Base-by-base conservation (phyloP, 1,140 invertebrate genomes). In the Heliconius hermathena region DNA sequence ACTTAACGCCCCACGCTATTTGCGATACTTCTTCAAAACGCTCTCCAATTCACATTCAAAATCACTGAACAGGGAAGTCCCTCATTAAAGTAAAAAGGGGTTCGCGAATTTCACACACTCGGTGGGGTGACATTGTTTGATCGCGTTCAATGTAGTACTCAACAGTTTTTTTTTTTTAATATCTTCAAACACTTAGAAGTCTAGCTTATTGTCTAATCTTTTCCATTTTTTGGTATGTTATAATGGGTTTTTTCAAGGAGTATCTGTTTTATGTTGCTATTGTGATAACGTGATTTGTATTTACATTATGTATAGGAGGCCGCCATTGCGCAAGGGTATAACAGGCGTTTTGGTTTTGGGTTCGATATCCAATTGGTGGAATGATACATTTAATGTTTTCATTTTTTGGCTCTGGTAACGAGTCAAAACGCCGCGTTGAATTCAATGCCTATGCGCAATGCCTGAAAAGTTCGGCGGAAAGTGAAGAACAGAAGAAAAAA, bases 51-150 rank as follows among this genome's bases (percentile, higher is more conserved):
- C 77, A 77, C 74, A 81, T 74, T 60, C 80, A 77, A 81, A 81
- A 81, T 81, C 80, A 81, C 73, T 76, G 80, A 81, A 78, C 76
- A 78, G 54, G 80, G 73, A 81, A 81, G 76, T 78, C 73, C 46
- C 80, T 78, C 80, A 81, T 78, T 81, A 78, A 78, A 60, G 80
- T 81, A 78, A 76, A 66, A 81, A 81, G 80, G 80, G 77, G 80
- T 81, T 78, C 73, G 54, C 41, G 57, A 81, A 78, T 75, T 81
- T 81, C 80, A 78, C 80, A 81, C 76, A 81, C 77, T 81, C 57
- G 41, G 73, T 71, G 57, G 73, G 74, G 52, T 76, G 57, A 22
- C 75, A 81, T 81, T 81, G 80, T 81, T 60, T 54, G 77, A 76
- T 78, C 33, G 38, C 66, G 72, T 81, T 81, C 80, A 81, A 76